phyloP scores from a whole-genome alignment of 2,797 vertebrate species.

The Mionectes olivaceus region DNA sequence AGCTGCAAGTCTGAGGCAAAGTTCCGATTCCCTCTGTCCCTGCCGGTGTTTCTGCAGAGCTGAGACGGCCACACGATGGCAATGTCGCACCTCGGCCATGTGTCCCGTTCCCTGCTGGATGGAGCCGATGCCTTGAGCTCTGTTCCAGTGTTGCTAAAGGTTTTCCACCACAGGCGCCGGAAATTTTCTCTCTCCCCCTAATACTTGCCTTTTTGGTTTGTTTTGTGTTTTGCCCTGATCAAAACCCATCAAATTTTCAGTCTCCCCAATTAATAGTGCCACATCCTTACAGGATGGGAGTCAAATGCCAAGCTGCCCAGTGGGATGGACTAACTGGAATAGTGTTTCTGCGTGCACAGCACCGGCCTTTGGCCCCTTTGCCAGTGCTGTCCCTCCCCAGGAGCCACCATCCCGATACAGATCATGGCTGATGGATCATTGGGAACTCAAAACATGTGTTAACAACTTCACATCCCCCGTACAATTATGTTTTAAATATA shows the following conservation, averaged over 20 bases:
- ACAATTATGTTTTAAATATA: neutral
- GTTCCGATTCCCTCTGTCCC: neutral
- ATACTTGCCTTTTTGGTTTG: neutral
- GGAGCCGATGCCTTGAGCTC: neutral
- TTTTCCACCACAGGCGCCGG: neutral
- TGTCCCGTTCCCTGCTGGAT: rapidly evolving
- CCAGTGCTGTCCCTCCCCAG: neutral
- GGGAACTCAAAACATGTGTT: neutral
- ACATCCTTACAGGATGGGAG: neutral
- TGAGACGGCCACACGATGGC: constrained; percentile 66
- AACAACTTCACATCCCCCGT: neutral
- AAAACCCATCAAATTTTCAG: neutral
- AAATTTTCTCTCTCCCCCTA: neutral
- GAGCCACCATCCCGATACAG: neutral
- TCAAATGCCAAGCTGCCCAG: neutral
- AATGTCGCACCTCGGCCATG: constrained; percentile 1
- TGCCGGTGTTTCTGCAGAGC: neutral
- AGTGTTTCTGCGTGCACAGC: neutral
- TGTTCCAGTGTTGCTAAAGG: neutral
- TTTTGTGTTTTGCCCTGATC: neutral
- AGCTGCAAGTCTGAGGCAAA: rapidly evolving
- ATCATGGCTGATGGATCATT: neutral
- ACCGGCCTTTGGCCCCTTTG: neutral
- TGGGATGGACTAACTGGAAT: neutral
- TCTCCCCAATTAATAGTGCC: neutral